These are phyloP conservation scores for Calliopsis andreniformis DNA, from an alignment of 1,140 invertebrate species.

Conservation along the genomic window DNA sequence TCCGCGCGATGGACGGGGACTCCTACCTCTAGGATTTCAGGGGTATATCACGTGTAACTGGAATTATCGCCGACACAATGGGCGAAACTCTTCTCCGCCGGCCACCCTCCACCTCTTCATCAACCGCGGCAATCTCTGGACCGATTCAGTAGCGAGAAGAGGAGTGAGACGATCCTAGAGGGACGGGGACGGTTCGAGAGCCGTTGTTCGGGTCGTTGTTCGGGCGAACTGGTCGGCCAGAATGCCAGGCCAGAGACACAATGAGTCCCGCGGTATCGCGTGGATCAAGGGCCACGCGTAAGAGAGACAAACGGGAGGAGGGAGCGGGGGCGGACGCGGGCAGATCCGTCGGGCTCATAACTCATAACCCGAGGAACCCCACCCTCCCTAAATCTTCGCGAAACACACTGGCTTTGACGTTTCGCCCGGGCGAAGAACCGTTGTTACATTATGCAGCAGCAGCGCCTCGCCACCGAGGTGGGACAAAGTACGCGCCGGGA, in stretches of 20 bases:
- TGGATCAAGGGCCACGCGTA: slow-evolving; percentile 60
- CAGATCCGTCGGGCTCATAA: slow-evolving; percentile 66
- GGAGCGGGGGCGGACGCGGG: slow-evolving; percentile 45
- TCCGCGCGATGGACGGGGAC: slow-evolving; percentile 25
- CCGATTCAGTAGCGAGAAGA: slow-evolving; percentile 28
- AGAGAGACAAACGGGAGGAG: slow-evolving; percentile 30
- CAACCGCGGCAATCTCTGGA: slow-evolving; percentile 56
- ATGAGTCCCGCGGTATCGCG: slow-evolving; percentile 53
- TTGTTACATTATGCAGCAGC: slow-evolving; percentile 72
- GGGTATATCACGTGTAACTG: slow-evolving; percentile 70
- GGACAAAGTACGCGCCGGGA: slow-evolving; percentile 29
- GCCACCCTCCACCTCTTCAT: slow-evolving; percentile 55
- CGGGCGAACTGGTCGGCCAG: slow-evolving; percentile 29
- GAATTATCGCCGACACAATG: slow-evolving; percentile 74
- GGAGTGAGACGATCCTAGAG: slow-evolving; percentile 10
- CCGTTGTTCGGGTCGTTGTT: slow-evolving; percentile 52
- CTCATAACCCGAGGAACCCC: slow-evolving; percentile 70
- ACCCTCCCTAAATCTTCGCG: slow-evolving; percentile 69
- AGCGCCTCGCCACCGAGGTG: slow-evolving; percentile 51
- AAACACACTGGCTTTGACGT: slow-evolving; percentile 73
- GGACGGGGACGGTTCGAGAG: not conserved
- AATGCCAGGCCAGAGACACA: slow-evolving; percentile 39
- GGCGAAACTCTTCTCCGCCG: slow-evolving; percentile 43
- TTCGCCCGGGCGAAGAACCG: slow-evolving; percentile 67
- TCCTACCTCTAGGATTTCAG: slow-evolving; percentile 72